Evolutionary conservation across 2,888 invertebrate genomes (phyloP).

Genomic region (Drosophila affinis): DNA sequence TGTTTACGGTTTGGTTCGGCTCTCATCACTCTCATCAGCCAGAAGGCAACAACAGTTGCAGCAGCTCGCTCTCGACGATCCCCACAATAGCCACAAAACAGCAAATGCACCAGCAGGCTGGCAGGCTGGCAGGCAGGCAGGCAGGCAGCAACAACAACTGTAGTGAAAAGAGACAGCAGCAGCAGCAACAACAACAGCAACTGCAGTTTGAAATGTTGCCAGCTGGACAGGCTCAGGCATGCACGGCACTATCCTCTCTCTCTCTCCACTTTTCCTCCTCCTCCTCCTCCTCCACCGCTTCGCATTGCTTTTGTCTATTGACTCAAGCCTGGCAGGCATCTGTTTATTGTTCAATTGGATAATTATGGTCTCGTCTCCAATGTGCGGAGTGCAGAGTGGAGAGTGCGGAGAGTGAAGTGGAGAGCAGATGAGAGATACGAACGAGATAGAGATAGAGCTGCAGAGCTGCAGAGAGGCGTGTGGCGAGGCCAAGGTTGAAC

Average conservation of each 20-base stretch:
- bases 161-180: conserved; percentile 20
- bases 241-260: neutral
- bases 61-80: conserved; percentile 10
- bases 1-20: neutral
- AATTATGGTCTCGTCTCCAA: conserved; percentile 65
- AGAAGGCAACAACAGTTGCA: conserved; percentile 7
- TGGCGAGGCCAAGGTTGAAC: conserved; percentile 47
- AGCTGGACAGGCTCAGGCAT: conserved; percentile 41
- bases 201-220: conserved; percentile 38
- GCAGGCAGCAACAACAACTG: conserved; percentile 7
- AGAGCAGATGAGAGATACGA: neutral
- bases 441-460: neutral
- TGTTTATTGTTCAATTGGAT: conserved; percentile 78
- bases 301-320: conserved; percentile 60
- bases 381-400: conserved; percentile 18
- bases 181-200: conserved; percentile 12
- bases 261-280: neutral
- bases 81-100: conserved; percentile 24
- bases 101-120: conserved; percentile 25
- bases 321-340: conserved; percentile 66
- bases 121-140: conserved; percentile 22
- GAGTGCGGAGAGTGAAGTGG: conserved; percentile 8
- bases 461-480: conserved; percentile 16
- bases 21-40: conserved; percentile 10
- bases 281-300: neutral